phyloP scores from a whole-genome alignment of 2,797 vertebrate species.

The Poeciliopsis presidionis region DNA sequence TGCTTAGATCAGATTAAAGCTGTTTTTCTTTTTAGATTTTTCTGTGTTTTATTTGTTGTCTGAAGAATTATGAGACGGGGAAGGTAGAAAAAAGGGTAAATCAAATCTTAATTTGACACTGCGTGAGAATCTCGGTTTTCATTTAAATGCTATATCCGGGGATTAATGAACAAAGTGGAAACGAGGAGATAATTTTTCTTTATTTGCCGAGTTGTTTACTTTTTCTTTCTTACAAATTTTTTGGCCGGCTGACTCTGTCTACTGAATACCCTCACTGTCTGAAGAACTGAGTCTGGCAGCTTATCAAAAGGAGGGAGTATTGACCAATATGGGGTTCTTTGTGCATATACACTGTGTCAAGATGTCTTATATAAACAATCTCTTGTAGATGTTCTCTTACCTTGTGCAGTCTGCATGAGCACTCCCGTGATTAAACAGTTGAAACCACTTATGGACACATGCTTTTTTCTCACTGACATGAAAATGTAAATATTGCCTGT shows the following conservation, averaged over 20 bases:
- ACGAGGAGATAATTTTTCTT: not conserved
- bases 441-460: not conserved
- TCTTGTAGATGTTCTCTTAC: conserved; percentile 31
- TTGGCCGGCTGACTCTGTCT: not conserved
- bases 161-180: conserved; percentile 3
- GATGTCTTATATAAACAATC: conserved; percentile 26
- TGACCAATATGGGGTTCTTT: conserved; percentile 29
- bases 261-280: not conserved
- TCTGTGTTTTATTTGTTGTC: not conserved
- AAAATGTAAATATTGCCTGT: not conserved
- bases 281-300: conserved; percentile 15
- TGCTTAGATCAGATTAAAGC: not conserved
- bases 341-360: conserved; percentile 11
- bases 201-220: not conserved
- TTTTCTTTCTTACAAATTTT: not conserved
- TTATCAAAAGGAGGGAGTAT: conserved; percentile 11
- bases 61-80: not conserved
- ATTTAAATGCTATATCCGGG: not conserved
- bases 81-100: not conserved
- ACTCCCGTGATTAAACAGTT: not conserved
- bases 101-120: not conserved
- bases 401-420: conserved; percentile 12
- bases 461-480: not conserved
- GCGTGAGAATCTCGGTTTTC: not conserved
- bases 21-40: not conserved